Conservation (phyloP, 2,797 vertebrate species). For the Chromobotia macracanthus region DNA sequence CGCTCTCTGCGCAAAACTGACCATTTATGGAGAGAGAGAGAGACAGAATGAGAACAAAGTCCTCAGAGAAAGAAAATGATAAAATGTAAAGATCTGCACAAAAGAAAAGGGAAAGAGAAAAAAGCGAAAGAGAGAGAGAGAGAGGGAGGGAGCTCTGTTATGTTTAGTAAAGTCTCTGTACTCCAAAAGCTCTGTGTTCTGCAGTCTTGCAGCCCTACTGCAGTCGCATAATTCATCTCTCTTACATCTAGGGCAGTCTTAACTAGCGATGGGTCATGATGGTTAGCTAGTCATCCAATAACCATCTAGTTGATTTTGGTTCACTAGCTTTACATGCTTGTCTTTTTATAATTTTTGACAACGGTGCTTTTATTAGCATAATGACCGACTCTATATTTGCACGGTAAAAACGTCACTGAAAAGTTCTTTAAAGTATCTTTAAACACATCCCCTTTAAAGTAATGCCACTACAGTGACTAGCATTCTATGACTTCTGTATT, state of each 20-base stretch:
- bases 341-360: no score
- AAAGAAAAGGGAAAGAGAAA: neutral
- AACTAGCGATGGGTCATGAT: neutral
- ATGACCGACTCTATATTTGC: no score
- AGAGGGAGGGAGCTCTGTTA: conserved; percentile 15
- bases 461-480: no score
- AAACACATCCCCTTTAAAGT: no score
- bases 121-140: neutral
- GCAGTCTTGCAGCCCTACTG: conserved; percentile 8
- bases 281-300: neutral
- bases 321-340: no score
- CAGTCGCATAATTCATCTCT: neutral
- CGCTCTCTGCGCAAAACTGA: conserved; percentile 25
- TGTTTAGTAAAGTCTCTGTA: conserved; percentile 20
- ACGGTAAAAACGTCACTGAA: no score
- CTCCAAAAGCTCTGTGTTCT: conserved; percentile 19
- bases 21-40: conserved; percentile 42
- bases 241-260: neutral
- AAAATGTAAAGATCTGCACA: conserved; percentile 22
- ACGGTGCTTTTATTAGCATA: no score
- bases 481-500: no score
- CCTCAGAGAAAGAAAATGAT: conserved; percentile 3
- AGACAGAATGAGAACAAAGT: conserved; percentile 1
- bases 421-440: no score
- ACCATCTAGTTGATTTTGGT: no score